Base-by-base conservation (phyloP, 35 echinoderm and acorn worm genomes). In the Heliocidaris tuberculata region DNA sequence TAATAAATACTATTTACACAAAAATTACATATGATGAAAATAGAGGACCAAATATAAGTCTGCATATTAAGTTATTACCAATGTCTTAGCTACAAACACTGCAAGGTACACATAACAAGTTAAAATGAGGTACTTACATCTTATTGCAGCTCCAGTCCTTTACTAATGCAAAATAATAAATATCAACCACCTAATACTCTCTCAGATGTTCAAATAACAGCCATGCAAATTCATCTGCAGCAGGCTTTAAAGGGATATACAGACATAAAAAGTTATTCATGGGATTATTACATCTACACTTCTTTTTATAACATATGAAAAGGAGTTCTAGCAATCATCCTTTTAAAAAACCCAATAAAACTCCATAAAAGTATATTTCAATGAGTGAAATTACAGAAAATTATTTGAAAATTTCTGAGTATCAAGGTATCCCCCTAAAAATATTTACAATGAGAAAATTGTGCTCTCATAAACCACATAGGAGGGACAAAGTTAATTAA, bases 1-100 rank as follows among this genome's bases (percentile, higher is more conserved):
- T 78, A 78, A 78, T 78, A 78, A 78, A 78, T 78, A 78, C 65
- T 78, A 78, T 78, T 78, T 78, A 78, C 65, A 78, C 65, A 78
- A 78, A n/a, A 78, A 78, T 78, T 56, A 56, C 52, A 56, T 13
- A 56, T 56, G 10, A 56, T 56, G 52, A 56, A 56, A 56, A 56
- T 56, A 56, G 52, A 56, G 52, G 52, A 56, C 52, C 52, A 56
- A 13, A 56, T 42, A 42, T 42, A 78, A 24, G 21, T 78, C 21
- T n/a, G 65, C 65, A n/a, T 78, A 78, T 78, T 24, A 19, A 78
- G 65, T 78, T 78, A 78, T 78, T n/a, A 78, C 21, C 27, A n/a
- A n/a, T 42, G 65, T 78, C 65, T 27, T 42, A 42, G 35, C 35
- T 42, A 42, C 35, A 78, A 78, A 78, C 65, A 78, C 65, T 6